A percentile compares a stretch with the other conserved stretches of the same genome.
These are phyloP conservation scores for Cheilosia variabilis DNA, from an alignment of 2,888 invertebrate genomes.

Conservation along the genomic window DNA sequence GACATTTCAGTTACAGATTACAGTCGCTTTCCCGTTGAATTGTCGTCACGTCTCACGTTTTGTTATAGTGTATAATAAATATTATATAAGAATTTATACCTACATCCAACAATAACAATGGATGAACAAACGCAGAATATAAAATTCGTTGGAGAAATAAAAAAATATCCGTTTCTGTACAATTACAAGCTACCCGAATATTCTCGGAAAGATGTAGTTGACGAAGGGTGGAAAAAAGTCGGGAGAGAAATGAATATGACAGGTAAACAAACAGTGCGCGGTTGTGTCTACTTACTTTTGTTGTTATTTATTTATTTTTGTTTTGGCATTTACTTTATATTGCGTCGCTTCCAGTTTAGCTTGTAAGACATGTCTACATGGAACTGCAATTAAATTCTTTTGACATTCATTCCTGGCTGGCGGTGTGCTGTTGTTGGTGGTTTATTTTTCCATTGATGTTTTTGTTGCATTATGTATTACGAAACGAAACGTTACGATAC, in stretches of 20 bases:
- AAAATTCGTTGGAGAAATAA: not conserved
- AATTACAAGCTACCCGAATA: conserved; percentile 8
- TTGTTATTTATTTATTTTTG: too few relatives aligned
- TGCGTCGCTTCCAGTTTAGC: too few relatives aligned
- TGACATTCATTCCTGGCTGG: too few relatives aligned
- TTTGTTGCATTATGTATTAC: too few relatives aligned
- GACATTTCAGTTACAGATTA: not conserved
- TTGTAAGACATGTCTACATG: too few relatives aligned
- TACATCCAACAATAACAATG: not conserved
- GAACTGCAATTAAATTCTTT: too few relatives aligned
- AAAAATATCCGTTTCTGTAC: conserved; percentile 4
- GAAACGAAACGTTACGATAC: too few relatives aligned
- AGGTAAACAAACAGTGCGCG: not conserved
- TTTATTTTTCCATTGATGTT: too few relatives aligned
- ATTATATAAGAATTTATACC: not conserved
- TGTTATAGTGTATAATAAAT: not conserved
- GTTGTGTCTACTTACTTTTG: too few relatives aligned
- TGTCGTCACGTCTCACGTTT: not conserved
- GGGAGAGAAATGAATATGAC: not conserved
- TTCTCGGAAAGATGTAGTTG: conserved; percentile 5
- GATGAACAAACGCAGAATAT: conserved; percentile 3
- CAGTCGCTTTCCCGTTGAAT: not conserved
- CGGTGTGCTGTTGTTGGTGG: too few relatives aligned
- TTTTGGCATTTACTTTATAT: too few relatives aligned
- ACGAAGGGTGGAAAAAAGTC: not conserved